phyloP scores from a whole-genome alignment of 2,113 vertebrate genomes.

The Hippopotamus amphibius region DNA sequence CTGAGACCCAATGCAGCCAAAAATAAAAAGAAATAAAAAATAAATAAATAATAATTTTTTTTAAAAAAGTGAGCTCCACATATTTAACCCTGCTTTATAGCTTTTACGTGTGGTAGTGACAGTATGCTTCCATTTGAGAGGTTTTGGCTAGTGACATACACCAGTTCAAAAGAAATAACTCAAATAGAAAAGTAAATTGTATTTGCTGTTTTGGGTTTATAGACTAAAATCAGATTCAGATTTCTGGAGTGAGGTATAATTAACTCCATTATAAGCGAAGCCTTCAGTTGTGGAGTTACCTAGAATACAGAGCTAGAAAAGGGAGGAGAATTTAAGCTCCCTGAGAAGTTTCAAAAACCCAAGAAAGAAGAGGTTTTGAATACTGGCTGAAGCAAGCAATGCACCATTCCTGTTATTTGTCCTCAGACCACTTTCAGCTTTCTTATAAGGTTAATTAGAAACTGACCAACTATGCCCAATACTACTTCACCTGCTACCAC shows the following conservation, averaged over 20 bases:
- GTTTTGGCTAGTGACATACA: background rate
- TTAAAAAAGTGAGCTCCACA: background rate
- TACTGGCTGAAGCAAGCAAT: background rate
- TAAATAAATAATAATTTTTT: too few relatives aligned
- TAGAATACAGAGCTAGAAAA: background rate
- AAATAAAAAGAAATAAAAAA: too few relatives aligned
- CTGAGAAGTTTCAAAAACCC: background rate
- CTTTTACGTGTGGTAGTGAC: conserved; percentile 9
- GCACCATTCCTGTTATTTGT: background rate
- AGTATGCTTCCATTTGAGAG: conserved; percentile 24
- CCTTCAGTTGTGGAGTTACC: background rate
- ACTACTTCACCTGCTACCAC: background rate
- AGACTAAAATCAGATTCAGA: background rate
- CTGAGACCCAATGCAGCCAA: too few relatives aligned
- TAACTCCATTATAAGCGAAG: background rate
- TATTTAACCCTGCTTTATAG: background rate
- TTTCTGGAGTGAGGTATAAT: background rate
- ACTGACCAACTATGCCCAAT: background rate
- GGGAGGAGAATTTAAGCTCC: background rate
- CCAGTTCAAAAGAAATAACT: background rate
- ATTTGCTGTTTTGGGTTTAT: background rate
- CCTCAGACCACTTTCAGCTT: background rate
- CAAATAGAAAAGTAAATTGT: conserved; percentile 4
- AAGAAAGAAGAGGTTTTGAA: background rate
- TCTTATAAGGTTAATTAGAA: background rate